Base-by-base conservation (phyloP, 2,797 vertebrate species). In the Leuciscus waleckii region DNA sequence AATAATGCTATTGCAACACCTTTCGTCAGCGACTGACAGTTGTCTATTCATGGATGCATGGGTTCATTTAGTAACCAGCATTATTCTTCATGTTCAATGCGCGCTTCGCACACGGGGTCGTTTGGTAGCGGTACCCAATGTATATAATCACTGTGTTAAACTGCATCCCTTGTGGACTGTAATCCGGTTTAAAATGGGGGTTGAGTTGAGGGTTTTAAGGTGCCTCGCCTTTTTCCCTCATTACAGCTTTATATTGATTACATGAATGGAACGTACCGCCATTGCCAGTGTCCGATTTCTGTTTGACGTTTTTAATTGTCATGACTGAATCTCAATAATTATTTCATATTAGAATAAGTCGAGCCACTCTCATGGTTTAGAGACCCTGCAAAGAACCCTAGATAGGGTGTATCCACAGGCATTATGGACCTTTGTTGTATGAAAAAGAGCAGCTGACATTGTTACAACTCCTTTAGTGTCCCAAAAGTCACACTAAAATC, bases 121-220 rank as follows among this genome's bases (percentile, higher is more conserved):
- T 21, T 41, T 49, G 61, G 7, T 8, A 5, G 41, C 39, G 9
- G 46, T 17, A 19, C 65, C 21, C 37, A 10, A 13, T 9, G 58
- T 67, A 8, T 58, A 71, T 82, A 87, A 82, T 87, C 70, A 74
- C 56, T 43, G 61, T 70, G 69, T 85, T 87, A 69, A 76, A 68
- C 56, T 79, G 61, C 82, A 79, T 65, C 37, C 79, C 79, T 17
- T 32, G 79, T 67, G 77, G 56, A 26, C 82, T 58, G 39, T 87
- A 85, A 87, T 87, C 76, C 79, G 85, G 79, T 87, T 82, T 63
- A 67, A 67, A 80, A 87, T 73, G 85, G 81, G 63, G 78, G 78
- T 81, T 78, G 70, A 81, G 70, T 43, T 54, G 35, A 39, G 49
- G 76, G 19, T 67, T 74, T 77, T 69, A 23, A 58, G 58, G 21